Conservation (phyloP, 2,888 invertebrate species). For the Epirrhoe alternata region DNA sequence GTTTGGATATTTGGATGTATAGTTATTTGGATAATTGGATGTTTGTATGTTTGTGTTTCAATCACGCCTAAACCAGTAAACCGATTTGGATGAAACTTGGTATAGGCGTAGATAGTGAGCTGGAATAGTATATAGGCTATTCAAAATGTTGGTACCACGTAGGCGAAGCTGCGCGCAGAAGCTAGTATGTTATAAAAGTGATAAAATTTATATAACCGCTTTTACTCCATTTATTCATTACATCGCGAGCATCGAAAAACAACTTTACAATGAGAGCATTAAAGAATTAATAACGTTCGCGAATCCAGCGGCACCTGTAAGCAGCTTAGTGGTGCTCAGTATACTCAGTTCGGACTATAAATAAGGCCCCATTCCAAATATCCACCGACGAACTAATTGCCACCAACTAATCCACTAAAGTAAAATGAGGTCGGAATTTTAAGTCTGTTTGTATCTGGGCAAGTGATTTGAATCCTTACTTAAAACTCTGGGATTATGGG, state of each 20-base stretch:
- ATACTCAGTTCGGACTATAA: conserved; percentile 64
- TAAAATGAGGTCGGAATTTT: conserved; percentile 60
- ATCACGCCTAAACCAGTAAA: too few species aligned
- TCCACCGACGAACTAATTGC: conserved; percentile 70
- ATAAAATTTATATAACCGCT: not conserved
- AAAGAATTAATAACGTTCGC: conserved; percentile 50
- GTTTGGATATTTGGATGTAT: too few species aligned
- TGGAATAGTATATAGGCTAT: too few species aligned
- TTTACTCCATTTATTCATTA: not conserved
- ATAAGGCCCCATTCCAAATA: conserved; percentile 68
- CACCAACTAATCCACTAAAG: conserved; percentile 71
- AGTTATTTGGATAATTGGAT: too few species aligned
- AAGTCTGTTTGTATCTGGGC: conserved; percentile 48
- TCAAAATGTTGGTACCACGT: too few species aligned
- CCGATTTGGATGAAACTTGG: too few species aligned
- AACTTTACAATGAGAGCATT: conserved; percentile 18
- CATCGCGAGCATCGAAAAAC: conserved; percentile 1
- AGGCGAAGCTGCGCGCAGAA: too few species aligned
- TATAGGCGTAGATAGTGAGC: too few species aligned
- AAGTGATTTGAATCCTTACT: conserved; percentile 53
- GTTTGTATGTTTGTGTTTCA: too few species aligned
- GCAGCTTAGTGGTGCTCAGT: conserved; percentile 58
- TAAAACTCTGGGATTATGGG: conserved; percentile 34
- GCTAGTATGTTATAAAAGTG: not conserved
- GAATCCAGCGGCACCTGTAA: conserved; percentile 52